These are phyloP conservation scores for Pitta sordida DNA, from an alignment of 2,113 vertebrate species.

Conservation along the genomic window DNA sequence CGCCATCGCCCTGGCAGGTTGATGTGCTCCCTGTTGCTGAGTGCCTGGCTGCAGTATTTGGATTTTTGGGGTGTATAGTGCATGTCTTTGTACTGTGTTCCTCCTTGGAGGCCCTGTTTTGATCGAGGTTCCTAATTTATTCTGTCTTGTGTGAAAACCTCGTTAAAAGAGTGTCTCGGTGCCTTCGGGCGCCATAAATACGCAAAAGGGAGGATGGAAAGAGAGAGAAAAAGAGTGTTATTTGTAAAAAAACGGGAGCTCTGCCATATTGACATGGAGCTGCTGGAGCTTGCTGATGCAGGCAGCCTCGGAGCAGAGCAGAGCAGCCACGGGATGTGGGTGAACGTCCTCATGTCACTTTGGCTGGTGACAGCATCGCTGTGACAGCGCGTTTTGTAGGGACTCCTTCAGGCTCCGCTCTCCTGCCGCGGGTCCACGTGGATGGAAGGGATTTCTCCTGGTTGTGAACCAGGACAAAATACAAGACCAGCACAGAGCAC, in stretches of 20 bases:
- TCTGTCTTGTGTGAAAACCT: not conserved
- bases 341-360: not conserved
- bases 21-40: not conserved
- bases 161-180: not conserved
- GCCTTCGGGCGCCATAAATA: not conserved
- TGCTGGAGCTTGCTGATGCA: not conserved
- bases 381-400: not conserved
- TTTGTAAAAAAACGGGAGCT: not conserved
- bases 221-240: not conserved
- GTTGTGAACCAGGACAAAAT: not conserved
- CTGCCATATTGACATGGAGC: not conserved
- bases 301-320: not conserved
- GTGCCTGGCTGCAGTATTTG: not conserved
- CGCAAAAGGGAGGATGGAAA: fast-evolving
- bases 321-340: not conserved
- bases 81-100: not conserved
- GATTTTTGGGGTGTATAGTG: not conserved
- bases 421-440: fast-evolving
- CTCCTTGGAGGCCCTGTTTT: slow-evolving; percentile 1
- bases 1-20: fast-evolving
- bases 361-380: not conserved
- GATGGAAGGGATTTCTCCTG: not conserved
- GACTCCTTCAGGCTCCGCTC: not conserved
- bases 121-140: slow-evolving; percentile 14
- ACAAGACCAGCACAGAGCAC: not conserved